Base-by-base conservation (phyloP, 2,113 vertebrate species). In the Odontophorus gujanensis region DNA sequence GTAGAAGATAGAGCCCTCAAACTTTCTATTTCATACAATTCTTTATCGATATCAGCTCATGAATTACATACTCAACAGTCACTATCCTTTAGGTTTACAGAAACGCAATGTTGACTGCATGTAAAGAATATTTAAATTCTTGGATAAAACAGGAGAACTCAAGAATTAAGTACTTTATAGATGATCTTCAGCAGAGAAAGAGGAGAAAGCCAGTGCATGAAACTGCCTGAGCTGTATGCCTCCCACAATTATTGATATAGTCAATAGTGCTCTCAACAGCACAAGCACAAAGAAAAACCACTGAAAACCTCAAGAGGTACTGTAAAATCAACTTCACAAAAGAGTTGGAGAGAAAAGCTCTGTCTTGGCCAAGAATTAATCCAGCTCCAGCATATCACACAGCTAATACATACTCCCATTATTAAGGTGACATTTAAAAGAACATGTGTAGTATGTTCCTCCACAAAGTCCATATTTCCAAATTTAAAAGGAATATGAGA, bases 271-370 rank as follows among this genome's bases (percentile, higher is more conserved):
- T 55, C 45, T 65, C 10, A 22, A 8, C 7, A 66, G 25, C 5
- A 68, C 20, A 38, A 65, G 24, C 34, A 45, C 1, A 11, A 17
- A 50, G 5, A 47, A 69, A 13, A 2, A 16, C 7, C 2, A n/a
- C 30, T 65, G 11, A 6, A 9, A 53, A 53, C 14, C 14, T 26
- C 51, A 28, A 21, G 45, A 12, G 13, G 12, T 38, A 8, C 0
- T 76, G 32, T 26, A 51, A 73, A 0, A 24, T 18, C 24, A 61
- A 0, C 18, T 34, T 13, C 34, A 61, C 48, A 26, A 45, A 26
- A 45, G 13, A n/a, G 28, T 61, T 61, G 28, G 1, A 26, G 38
- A 45, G 6, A 25, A 83, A 78, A 65, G 57, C 21, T 75, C 26
- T 4, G 8, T 82, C 47, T 55, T 40, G n/a, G n/a, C 53, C 53